Percentiles rank a stretch among this genome's conserved stretches.
These are phyloP conservation scores for Lasioglossum lativentre DNA, from an alignment of 2,888 invertebrate species.

Conservation along the genomic window DNA sequence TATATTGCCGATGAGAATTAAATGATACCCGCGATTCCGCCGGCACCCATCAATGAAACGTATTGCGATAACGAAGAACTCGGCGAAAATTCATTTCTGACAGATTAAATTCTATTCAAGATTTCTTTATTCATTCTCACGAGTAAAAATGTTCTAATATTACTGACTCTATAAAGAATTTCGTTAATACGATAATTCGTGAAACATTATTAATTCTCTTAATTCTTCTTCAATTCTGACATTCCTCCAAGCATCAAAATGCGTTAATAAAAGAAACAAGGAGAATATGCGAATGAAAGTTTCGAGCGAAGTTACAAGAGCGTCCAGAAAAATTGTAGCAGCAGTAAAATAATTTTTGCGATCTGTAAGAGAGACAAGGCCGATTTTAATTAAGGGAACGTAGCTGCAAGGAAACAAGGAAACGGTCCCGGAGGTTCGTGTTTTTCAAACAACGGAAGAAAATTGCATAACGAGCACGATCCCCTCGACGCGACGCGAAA, in stretches of 20 bases:
- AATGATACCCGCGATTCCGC: neutral
- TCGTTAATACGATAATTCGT: no score
- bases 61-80: neutral
- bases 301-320: neutral
- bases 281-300: neutral
- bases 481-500: neutral
- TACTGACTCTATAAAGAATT: neutral
- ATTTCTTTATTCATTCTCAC: no score
- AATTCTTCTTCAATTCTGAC: no score
- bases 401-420: neutral
- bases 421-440: neutral
- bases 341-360: neutral
- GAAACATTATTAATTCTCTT: no score
- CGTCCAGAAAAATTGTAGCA: neutral
- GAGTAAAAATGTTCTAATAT: no score
- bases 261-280: neutral
- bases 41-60: neutral
- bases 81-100: conserved; percentile 18
- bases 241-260: neutral
- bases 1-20: neutral
- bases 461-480: neutral
- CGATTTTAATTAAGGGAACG: conserved; percentile 15
- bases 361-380: neutral
- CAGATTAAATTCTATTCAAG: neutral
- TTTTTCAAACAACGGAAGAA: neutral